phyloP scores from a whole-genome alignment of 2,888 invertebrate species.

The Lepidocyrtinus sp. region DNA sequence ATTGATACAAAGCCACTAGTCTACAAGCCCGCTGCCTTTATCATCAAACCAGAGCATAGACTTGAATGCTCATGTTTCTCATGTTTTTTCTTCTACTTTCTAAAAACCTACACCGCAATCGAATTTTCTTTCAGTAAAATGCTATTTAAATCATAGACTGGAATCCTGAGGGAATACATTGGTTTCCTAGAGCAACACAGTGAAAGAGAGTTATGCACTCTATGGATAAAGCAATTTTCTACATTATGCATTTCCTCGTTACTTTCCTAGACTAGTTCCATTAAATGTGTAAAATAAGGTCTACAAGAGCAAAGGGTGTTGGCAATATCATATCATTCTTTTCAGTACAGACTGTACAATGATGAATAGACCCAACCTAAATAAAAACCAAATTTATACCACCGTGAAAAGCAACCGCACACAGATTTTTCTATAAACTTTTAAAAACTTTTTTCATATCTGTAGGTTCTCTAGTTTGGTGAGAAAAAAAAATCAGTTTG shows the following conservation, averaged over 20 bases:
- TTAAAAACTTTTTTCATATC: too few species aligned
- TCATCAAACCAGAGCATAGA: too few species aligned
- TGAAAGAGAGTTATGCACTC: neutral
- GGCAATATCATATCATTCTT: slow-evolving; percentile 62
- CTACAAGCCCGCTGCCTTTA: too few species aligned
- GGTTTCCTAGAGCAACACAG: neutral
- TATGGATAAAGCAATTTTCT: neutral
- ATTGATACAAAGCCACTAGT: too few species aligned
- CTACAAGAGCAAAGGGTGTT: slow-evolving; percentile 54
- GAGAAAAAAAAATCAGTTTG: too few species aligned
- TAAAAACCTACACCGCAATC: slow-evolving; percentile 34
- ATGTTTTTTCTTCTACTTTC: too few species aligned
- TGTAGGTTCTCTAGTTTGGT: too few species aligned
- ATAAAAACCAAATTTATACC: too few species aligned
- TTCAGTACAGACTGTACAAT: slow-evolving; percentile 57
- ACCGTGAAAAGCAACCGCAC: too few species aligned
- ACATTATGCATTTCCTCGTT: neutral
- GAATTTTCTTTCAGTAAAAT: slow-evolving; percentile 36
- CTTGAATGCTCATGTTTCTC: too few species aligned
- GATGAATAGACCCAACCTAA: slow-evolving; percentile 61
- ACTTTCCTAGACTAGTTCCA: slow-evolving; percentile 27
- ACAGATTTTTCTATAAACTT: too few species aligned
- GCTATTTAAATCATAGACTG: too few species aligned
- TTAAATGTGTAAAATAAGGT: slow-evolving; percentile 51
- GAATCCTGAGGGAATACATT: slow-evolving; percentile 31